These are phyloP conservation scores for Gambusia holbrooki DNA, from an alignment of 2,113 vertebrate species.

Conservation along the genomic window DNA sequence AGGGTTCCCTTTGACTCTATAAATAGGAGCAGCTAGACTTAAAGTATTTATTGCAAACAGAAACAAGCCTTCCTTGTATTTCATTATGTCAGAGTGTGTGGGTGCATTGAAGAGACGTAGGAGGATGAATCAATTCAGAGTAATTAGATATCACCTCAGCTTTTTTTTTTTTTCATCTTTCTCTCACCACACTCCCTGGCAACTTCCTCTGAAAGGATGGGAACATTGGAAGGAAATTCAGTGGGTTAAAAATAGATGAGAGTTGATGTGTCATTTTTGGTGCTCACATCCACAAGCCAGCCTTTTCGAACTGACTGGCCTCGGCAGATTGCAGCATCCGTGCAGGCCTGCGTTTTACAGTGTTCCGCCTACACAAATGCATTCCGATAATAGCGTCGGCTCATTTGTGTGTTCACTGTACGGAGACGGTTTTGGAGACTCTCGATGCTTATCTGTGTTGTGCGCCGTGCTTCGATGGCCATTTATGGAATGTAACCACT, in stretches of 20 bases:
- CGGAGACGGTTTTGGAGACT: conserved; percentile 38
- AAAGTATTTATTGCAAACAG: conserved; percentile 58
- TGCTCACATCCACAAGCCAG: conserved; percentile 55
- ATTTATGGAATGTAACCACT: conserved; percentile 20
- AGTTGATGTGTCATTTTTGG: conserved; percentile 68
- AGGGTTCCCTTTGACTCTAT: conserved; percentile 47
- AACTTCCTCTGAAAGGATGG: conserved; percentile 65
- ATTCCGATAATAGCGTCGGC: conserved; percentile 22
- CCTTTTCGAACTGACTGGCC: conserved; percentile 43
- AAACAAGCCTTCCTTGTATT: conserved; percentile 48
- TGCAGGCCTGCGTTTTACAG: conserved; percentile 35
- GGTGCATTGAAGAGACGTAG: conserved; percentile 62
- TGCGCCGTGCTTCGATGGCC: conserved; percentile 24
- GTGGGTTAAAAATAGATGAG: conserved; percentile 72
- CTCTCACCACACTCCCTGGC: conserved; percentile 58
- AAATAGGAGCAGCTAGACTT: conserved; percentile 54
- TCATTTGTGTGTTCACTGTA: conserved; percentile 50
- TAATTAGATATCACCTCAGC: conserved; percentile 71
- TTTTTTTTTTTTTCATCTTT: conserved; percentile 25
- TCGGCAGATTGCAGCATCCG: conserved; percentile 52
- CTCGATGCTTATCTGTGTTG: conserved; percentile 28
- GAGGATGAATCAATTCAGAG: conserved; percentile 64
- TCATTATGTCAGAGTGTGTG: conserved; percentile 62
- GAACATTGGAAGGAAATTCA: conserved; percentile 68
- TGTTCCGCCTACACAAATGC: conserved; percentile 49